These are phyloP conservation scores for Dilophus febrilis DNA, from an alignment of 2,888 invertebrate genomes.

Conservation along the genomic window DNA sequence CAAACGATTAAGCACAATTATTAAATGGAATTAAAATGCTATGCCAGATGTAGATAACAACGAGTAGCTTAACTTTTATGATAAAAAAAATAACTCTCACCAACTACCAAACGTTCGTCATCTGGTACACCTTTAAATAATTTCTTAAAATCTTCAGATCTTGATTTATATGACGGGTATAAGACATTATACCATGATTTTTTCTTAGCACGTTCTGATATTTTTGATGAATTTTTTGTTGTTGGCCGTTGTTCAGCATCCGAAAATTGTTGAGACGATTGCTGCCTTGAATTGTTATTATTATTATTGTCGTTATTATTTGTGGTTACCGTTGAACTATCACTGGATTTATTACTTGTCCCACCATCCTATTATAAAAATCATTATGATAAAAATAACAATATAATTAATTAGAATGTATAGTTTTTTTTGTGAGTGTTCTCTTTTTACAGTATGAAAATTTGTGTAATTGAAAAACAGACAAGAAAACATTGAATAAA, in stretches of 20 bases:
- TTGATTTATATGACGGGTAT: slow-evolving; percentile 85
- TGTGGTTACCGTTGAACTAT: slow-evolving; percentile 9
- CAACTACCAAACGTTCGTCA: slow-evolving; percentile 83
- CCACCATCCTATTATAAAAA: too few relatives aligned
- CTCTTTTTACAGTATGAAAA: slow-evolving; percentile 10
- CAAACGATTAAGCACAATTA: not conserved
- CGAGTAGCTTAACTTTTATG: slow-evolving; percentile 5
- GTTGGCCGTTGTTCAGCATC: slow-evolving; percentile 12
- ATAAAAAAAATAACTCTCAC: slow-evolving; percentile 37
- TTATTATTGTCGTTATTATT: slow-evolving; percentile 5
- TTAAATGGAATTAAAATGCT: not conserved
- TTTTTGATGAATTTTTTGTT: slow-evolving; percentile 21
- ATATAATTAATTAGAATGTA: too few relatives aligned
- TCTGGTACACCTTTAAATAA: slow-evolving; percentile 83
- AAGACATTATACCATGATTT: slow-evolving; percentile 73
- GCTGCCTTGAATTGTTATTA: slow-evolving; percentile 3
- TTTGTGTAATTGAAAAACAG: not conserved
- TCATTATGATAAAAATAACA: too few relatives aligned
- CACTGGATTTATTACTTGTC: too few relatives aligned
- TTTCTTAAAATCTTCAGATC: slow-evolving; percentile 80
- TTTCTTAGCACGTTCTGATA: slow-evolving; percentile 49
- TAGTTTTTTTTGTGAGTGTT: too few relatives aligned
- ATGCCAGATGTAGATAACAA: not conserved
- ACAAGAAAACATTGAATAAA: too few relatives aligned
- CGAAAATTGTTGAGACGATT: slow-evolving; percentile 2